Base-by-base conservation (phyloP, 2,888 invertebrate genomes). In the Drosophila paranaensis region DNA sequence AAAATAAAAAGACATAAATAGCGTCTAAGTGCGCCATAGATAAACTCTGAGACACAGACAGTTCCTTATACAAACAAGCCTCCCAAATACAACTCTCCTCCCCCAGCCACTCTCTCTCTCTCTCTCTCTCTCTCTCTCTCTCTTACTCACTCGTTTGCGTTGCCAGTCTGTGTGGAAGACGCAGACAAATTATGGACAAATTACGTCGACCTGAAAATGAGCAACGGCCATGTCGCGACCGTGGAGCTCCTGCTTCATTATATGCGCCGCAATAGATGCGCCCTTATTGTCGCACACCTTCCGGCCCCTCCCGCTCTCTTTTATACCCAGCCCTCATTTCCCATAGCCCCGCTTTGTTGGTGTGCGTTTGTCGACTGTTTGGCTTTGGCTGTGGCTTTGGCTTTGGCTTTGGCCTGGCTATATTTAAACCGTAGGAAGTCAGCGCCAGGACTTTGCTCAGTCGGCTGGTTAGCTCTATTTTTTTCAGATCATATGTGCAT, bases 121-220 rank as follows among this genome's bases (percentile, higher is more conserved):
- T 20, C 20, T 20, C 20, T 20, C 20, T 20, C 20, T 20, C 20
- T 20, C 20, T 20, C 20, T 20, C 20, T 20, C 20, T 20, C 2
- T 20, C 20, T 20, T 20, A 20, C 20, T 2, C 20, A 20, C 2
- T 20, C 20, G 20, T 20, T 20, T 20, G 55, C 51, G 48, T 20
- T 63, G 64, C 30, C 33, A 57, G 67, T 69, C 50, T 82, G 71
- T 80, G 83, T 80, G 69, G 74, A 89, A 89, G 86, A 74, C 86
- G 86, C 77, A 81, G 91, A 90, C 91, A 91, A 91, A 92, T 92
- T 92, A 91, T 89, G 89, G 91, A 92, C 91, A 91, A 92, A 91
- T 91, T 91, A 89, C 82, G 88, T 79, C 90, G 89, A 89, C 91
- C 90, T 91, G 90, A 90, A 91, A 91, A 92, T 91, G 87, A 91